A percentile compares a stretch with the other conserved stretches of the same genome.
phyloP scores from a whole-genome alignment of 2,797 vertebrate genomes.

The Todus mexicanus region DNA sequence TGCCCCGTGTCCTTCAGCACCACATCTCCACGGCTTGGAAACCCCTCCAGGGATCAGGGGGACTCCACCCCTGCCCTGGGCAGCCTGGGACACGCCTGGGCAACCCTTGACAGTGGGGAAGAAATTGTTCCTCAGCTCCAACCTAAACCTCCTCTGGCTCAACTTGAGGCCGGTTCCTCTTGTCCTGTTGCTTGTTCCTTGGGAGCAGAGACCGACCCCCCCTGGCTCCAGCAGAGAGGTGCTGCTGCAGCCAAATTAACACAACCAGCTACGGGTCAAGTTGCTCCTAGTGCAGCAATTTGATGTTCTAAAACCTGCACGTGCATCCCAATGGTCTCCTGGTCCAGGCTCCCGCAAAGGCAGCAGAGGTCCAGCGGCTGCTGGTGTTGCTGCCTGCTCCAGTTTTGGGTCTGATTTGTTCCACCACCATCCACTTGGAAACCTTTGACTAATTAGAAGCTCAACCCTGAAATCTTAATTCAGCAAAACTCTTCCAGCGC shows the following conservation, averaged over 20 bases:
- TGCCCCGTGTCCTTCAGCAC: too few relatives aligned
- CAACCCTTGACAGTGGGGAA: too few relatives aligned
- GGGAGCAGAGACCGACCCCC: too few relatives aligned
- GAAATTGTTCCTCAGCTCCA: too few relatives aligned
- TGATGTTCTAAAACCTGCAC: neutral
- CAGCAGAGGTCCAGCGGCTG: neutral
- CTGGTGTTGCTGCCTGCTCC: neutral
- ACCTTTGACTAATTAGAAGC: neutral
- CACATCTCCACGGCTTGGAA: too few relatives aligned
- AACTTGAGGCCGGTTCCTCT: too few relatives aligned
- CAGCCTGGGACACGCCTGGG: too few relatives aligned
- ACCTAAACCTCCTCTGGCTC: too few relatives aligned
- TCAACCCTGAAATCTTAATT: neutral
- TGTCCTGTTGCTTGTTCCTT: too few relatives aligned
- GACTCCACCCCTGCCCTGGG: too few relatives aligned
- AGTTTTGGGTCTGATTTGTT: neutral
- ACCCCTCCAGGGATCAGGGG: too few relatives aligned
- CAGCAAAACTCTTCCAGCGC: neutral
- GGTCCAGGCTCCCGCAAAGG: neutral
- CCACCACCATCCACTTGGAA: neutral
- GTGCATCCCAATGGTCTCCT: neutral
- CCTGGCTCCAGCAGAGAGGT: neutral
- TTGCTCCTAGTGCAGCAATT: neutral
- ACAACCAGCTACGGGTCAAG: neutral
- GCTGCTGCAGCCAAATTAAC: neutral